phyloP scores from a whole-genome alignment of 1,140 invertebrate genomes.

The Pectinophora gossypiella region DNA sequence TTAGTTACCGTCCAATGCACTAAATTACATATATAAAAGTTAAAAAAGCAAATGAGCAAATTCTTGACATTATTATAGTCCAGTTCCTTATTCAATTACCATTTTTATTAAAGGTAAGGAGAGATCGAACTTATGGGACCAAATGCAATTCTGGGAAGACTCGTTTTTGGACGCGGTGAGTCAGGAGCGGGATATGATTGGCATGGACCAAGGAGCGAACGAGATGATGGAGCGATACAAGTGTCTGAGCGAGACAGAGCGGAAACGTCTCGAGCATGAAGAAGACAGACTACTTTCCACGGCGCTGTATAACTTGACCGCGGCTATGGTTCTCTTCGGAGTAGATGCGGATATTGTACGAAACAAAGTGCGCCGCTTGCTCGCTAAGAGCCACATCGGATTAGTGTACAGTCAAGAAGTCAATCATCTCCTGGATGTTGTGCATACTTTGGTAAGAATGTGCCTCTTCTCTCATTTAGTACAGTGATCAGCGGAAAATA shows the following conservation, averaged over 20 bases:
- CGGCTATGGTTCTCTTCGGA: constrained; percentile 96
- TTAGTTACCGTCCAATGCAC: no score
- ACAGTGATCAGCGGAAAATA: no score
- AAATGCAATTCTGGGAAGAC: constrained; percentile 99
- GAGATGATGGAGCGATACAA: constrained; percentile 99
- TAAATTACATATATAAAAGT: no score
- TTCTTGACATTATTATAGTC: no score
- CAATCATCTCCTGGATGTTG: constrained; percentile 96
- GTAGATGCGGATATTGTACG: constrained; percentile 91
- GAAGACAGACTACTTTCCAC: constrained; percentile 97
- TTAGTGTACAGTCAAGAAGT: constrained; percentile 98
- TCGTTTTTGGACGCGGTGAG: constrained; percentile 98
- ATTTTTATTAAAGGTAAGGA: constrained; percentile 57
- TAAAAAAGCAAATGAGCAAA: no score
- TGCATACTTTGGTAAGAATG: constrained; percentile 91
- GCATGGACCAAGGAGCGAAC: constrained; percentile 98
- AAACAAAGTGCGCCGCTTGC: constrained; percentile 93
- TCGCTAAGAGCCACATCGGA: constrained; percentile 99
- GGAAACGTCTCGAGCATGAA: constrained; percentile 97
- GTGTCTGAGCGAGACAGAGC: constrained; percentile 93
- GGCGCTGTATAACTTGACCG: constrained; percentile 96
- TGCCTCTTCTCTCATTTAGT: no score
- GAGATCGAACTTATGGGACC: constrained; percentile 95
- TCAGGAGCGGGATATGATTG: constrained; percentile 98
- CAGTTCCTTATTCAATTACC: no score